Conservation (phyloP, 2,113 vertebrate species). For the Solea senegalensis region DNA sequence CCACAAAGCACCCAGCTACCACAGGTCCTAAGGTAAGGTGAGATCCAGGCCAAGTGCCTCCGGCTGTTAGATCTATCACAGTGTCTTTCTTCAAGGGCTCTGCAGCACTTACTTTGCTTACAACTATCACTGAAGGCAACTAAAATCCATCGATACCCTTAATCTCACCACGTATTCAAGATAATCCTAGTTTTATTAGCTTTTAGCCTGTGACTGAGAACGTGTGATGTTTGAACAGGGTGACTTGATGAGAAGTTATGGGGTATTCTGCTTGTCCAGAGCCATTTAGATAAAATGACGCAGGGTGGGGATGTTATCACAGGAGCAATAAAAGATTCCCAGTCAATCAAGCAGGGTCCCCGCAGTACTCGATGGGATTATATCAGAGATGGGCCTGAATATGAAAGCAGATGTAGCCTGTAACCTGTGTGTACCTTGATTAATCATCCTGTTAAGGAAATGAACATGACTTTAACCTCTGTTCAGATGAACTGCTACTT, state of each 20-base stretch:
- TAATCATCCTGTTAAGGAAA: slow-evolving; percentile 75
- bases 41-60: slow-evolving; percentile 61
- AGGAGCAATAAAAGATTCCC: slow-evolving; percentile 52
- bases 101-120: slow-evolving; percentile 29
- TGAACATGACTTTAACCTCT: slow-evolving; percentile 76
- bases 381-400: slow-evolving; percentile 43
- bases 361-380: slow-evolving; percentile 49
- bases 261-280: slow-evolving; percentile 32
- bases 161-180: slow-evolving; percentile 25
- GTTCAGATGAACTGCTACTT: slow-evolving; percentile 74
- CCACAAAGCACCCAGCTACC: slow-evolving; percentile 35
- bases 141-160: slow-evolving; percentile 28
- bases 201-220: slow-evolving; percentile 10
- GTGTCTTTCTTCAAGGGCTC: slow-evolving; percentile 30
- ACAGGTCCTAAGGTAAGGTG: slow-evolving; percentile 66
- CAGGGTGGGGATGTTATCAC: slow-evolving; percentile 47
- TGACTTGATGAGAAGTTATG: slow-evolving; percentile 25
- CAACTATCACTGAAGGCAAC: slow-evolving; percentile 1
- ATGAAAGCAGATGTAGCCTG: slow-evolving; percentile 41
- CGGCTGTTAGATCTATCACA: slow-evolving; percentile 54
- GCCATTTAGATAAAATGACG: slow-evolving; percentile 28
- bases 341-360: slow-evolving; percentile 51
- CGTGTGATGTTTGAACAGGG: slow-evolving; percentile 35
- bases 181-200: slow-evolving; percentile 41
- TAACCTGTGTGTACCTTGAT: slow-evolving; percentile 60